phyloP scores from a whole-genome alignment of 2,888 invertebrate genomes.

The Biston betularia region DNA sequence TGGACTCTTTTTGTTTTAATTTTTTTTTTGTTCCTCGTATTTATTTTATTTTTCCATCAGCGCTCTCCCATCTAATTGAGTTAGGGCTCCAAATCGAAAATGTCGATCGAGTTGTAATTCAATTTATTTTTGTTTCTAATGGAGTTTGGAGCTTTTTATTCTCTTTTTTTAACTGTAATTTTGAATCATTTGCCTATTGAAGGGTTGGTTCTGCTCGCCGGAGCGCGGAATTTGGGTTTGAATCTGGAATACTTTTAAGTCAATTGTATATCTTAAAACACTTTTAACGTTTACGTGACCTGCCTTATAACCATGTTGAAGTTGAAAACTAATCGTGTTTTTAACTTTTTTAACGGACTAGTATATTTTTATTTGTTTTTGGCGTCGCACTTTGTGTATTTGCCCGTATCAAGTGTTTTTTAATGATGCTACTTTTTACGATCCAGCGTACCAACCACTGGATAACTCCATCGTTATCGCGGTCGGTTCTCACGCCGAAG shows the following conservation, averaged over 20 bases:
- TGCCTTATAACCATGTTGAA: not conserved
- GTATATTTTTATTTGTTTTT: not conserved
- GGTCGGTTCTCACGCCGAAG: no score
- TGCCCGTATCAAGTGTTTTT: no score
- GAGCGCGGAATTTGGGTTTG: conserved; percentile 53
- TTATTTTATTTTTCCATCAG: conserved; percentile 86
- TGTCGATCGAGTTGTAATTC: conserved; percentile 85
- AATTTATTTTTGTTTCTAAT: conserved; percentile 87
- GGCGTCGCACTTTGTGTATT: no score
- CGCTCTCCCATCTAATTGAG: conserved; percentile 84
- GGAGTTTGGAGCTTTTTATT: conserved; percentile 79
- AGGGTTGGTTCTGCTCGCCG: conserved; percentile 64
- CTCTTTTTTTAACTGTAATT: conserved; percentile 77
- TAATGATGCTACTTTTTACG: no score
- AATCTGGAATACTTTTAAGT: conserved; percentile 51
- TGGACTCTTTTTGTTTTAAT: conserved; percentile 83
- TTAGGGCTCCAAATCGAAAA: conserved; percentile 85
- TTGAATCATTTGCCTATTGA: conserved; percentile 73
- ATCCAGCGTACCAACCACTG: no score
- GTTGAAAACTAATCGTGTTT: not conserved
- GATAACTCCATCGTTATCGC: no score
- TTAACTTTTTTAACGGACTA: not conserved
- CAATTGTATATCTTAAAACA: conserved; percentile 30
- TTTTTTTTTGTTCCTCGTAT: conserved; percentile 83
- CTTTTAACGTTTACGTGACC: conserved; percentile 6